Evolutionary conservation across 2,888 invertebrate genomes (phyloP), one percentile per base, ranked within the genome.

Genomic region (Adelphocoris suturalis): DNA sequence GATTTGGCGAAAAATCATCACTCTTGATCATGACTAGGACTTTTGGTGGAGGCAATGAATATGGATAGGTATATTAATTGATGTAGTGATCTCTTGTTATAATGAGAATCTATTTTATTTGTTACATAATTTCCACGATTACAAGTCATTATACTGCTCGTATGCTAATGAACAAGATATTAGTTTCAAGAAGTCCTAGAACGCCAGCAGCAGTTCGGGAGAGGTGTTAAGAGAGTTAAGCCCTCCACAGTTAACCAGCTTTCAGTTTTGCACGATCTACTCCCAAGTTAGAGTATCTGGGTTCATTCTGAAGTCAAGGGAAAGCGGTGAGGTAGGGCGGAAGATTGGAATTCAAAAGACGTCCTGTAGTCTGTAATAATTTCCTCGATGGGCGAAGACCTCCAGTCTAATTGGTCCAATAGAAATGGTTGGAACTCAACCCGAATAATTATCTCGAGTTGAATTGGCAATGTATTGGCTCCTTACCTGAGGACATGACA

Each of bases 261-360:
- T 68, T 68, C 68, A 23, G 68, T 23, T 27, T 23, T 23, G 68
- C 68, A 12, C 23, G 9, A 37, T 37, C 68, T n/a, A 68, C 5
- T 12, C 23, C 68, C 9, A 13, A 37, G 37, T 37, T 47, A 5
- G 46, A 78, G 47, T n/a, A 37, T 78, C 78, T 47, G 7, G 9
- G 37, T 37, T 37, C 16, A 14, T 47, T 47, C 76, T 7, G 28
- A 76, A 4, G 37, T 37, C 37, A 7, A n/a, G 37, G 14, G 76
- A 27, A 14, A 28, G 14, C 12, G 76, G 46, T 14, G 13, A 28
- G 78, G 47, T 2, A 47, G 11, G 14, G 9, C 16, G 78, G 78
- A 47, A 47, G 78, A 47, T 78, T 78, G 37, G 78, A 78, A 78
- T 78, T 78, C 78, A 78, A 78, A 47, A 78, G 78, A 68, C 68